Evolutionary conservation across 1,140 invertebrate genomes (phyloP).

Genomic region (Holcopasites calliopsidis): DNA sequence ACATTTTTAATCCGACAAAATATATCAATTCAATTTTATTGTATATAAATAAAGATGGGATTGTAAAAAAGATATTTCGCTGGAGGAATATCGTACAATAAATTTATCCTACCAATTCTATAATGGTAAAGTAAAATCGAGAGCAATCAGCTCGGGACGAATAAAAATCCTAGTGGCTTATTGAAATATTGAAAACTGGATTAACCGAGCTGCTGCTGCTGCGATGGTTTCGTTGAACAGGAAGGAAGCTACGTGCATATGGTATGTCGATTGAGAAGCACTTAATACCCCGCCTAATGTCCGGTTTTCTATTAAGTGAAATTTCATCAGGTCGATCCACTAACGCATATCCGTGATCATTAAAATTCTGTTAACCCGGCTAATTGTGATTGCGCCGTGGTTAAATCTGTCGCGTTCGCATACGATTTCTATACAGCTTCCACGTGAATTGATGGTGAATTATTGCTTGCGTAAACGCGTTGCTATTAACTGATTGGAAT

Average conservation of each 20-base stretch:
- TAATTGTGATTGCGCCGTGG: slow-evolving; percentile 27
- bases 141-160: too few species aligned
- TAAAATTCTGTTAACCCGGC: slow-evolving; percentile 21
- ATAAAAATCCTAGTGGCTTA: background rate
- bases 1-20: too few species aligned
- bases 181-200: background rate
- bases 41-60: too few species aligned
- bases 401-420: slow-evolving; percentile 26
- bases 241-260: background rate
- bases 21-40: too few species aligned
- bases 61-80: too few species aligned
- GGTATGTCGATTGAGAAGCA: background rate
- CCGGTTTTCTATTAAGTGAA: slow-evolving; percentile 22
- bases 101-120: too few species aligned
- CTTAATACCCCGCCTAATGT: background rate
- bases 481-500: background rate
- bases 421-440: slow-evolving; percentile 16
- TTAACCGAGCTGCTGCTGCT: background rate
- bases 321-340: slow-evolving; percentile 6
- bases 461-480: background rate
- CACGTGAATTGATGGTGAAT: slow-evolving; percentile 35
- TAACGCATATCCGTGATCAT: slow-evolving; percentile 4
- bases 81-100: too few species aligned
- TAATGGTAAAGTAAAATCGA: too few species aligned
- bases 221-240: background rate